phyloP scores from a whole-genome alignment of 1,140 invertebrate species.

The Aphis gossypii region DNA sequence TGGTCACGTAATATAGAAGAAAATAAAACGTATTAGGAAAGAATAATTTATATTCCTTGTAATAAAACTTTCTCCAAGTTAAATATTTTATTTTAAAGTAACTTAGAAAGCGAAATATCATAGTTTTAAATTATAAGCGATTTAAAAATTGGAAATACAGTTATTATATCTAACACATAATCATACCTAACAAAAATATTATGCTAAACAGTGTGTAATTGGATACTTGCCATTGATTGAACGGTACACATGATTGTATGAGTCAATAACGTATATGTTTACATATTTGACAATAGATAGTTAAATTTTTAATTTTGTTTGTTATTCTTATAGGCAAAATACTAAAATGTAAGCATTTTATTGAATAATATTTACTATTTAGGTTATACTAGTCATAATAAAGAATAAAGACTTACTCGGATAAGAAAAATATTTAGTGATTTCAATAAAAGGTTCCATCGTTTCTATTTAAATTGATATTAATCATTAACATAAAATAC shows the following conservation, averaged over 20 bases:
- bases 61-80: constrained; percentile 44
- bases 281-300: constrained; percentile 35
- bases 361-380: constrained; percentile 47
- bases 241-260: constrained; percentile 23
- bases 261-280: constrained; percentile 40
- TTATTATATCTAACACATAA: neutral
- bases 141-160: neutral
- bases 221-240: constrained; percentile 39
- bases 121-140: constrained; percentile 5
- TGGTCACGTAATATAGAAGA: constrained; percentile 49
- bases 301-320: constrained; percentile 15
- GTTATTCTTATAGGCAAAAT: neutral
- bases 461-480: neutral
- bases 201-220: constrained; percentile 44
- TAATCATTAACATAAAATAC: neutral
- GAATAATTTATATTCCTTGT: constrained; percentile 36
- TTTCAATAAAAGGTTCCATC: constrained; percentile 34
- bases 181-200: constrained; percentile 27
- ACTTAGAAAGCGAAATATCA: constrained; percentile 12
- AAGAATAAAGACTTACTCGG: constrained; percentile 25
- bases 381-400: constrained; percentile 27
- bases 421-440: constrained; percentile 17
- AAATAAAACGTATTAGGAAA: constrained; percentile 47
- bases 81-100: constrained; percentile 31
- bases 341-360: constrained; percentile 39